Base-by-base conservation (phyloP, 2,113 vertebrate species). In the Colistium nudipinnis region DNA sequence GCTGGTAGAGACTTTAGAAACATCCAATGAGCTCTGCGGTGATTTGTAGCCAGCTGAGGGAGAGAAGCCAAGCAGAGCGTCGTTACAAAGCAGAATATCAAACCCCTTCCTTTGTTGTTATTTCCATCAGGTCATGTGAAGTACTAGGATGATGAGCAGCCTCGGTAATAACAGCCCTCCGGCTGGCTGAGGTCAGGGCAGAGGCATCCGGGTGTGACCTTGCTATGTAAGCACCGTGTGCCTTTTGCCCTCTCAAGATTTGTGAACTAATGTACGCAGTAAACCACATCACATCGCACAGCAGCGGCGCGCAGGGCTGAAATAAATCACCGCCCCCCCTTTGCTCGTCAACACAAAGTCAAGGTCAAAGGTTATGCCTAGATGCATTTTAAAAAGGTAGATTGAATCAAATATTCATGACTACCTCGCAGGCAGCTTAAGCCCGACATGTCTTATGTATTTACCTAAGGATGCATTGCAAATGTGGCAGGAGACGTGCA, bases 341-440 rank as follows among this genome's bases (percentile, higher is more conserved):
- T 61, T 65, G 41, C 61, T 43, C 25, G n/a, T 61, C 31, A 17
- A 66, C 73, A 71, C 49, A 72, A 71, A 80, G 71, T 71, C 62
- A 64, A 71, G 80, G 81, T 63, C 70, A 79, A 82, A 87, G 84
- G 75, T 82, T 80, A 80, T 0, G 39, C 19, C 36, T 64, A 79
- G 79, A 74, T 83, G 72, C 76, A 81, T 88, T 83, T 70, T 82
- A 49, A 78, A 86, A 75, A 61, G 47, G 48, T n/a, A n/a, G 71
- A 89, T 74, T 54, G 62, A 73, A 82, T 90, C 72, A 82, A 83
- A 87, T 87, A 91, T 89, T 88, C 77, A 92, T 90, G 82, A 77
- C 54, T 43, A 30, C 62, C 67, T 59, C 45, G 47, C 63, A 70
- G 62, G 64, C 70, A 68, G 51, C 76, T 63, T 73, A 62, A 64